Base-by-base conservation (phyloP, 2,888 invertebrate genomes). In the Boloria selene region DNA sequence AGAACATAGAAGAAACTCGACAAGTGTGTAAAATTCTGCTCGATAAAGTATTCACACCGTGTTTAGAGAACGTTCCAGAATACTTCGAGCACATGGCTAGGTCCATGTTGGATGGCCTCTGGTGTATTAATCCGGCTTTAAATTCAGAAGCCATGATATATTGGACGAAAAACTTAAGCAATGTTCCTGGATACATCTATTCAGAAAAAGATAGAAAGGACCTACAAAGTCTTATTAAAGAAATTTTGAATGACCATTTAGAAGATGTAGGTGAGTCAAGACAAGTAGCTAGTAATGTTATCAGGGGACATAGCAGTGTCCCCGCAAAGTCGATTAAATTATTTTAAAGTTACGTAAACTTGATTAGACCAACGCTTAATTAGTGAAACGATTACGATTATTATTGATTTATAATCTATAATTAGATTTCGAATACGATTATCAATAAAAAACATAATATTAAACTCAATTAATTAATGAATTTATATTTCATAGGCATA, bases 41-140 rank as follows among this genome's bases (percentile, higher is more conserved):
- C 61, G 93, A 94, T 0, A 90, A 94, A 2, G 92, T 95, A 0
- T 95, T 93, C 76, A 88, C 92, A 10, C 96, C 96, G 0, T 90
- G 93, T 38, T 79, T 96, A 13, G 90, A 93, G 60, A 88, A 93
- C 53, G 93, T 93, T 3, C 93, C 93, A 0, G 87, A 94, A 51
- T 90, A 94, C 62, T 97, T 96, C 82, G 87, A 94, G 59, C 85
- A 93, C 72, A 95, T 96, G 94, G 90, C 95, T 0, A 82, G 87
- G 0, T 93, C 94, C 0, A 86, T 97, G 77, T 80, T 96, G 2
- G 90, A 95, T 58, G 96, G 96, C 0, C 84, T 97, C 79, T 95
- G 95, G 95, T 93, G 93, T 4, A 86, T 95, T 52, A 94, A 95
- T 80, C 95, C 95, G 45, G 86, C 96, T 0, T 86, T 95, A 6